These are phyloP conservation scores for Hydractinia symbiolongicarpus DNA, from an alignment of 30 jellyfish, hydroid and myxozoan species.

Conservation along the genomic window DNA sequence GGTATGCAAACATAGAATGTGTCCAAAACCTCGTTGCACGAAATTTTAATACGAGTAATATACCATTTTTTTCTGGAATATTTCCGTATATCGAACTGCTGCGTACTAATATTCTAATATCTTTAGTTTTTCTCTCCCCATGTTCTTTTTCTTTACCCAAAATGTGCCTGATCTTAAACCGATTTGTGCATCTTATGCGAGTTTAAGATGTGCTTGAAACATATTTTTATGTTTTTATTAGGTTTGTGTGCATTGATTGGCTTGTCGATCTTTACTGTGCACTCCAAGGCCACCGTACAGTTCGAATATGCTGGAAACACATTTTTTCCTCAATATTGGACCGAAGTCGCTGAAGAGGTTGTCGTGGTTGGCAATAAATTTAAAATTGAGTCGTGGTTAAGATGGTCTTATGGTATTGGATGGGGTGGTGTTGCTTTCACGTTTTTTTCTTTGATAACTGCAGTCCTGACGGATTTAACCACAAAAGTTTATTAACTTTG, in stretches of 20 bases:
- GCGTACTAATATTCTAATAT: too few relatives aligned
- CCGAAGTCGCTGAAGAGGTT: constrained; percentile 12
- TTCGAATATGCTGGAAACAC: constrained; percentile 3
- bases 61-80: too few relatives aligned
- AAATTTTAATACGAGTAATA: too few relatives aligned
- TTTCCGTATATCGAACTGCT: too few relatives aligned
- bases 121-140: too few relatives aligned
- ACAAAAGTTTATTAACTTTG: constrained; percentile 10
- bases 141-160: too few relatives aligned
- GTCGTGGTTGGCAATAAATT: constrained; percentile 11
- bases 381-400: constrained; percentile 28
- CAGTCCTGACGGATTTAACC: constrained; percentile 15
- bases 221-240: background rate
- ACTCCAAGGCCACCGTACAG: constrained; percentile 2
- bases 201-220: too few relatives aligned
- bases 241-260: constrained; percentile 23
- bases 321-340: constrained; percentile 22
- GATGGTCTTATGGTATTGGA: constrained; percentile 36
- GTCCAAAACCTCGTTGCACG: too few relatives aligned
- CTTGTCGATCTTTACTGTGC: constrained; percentile 12
- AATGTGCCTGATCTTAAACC: too few relatives aligned
- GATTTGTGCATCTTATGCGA: too few relatives aligned
- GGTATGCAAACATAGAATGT: too few relatives aligned
- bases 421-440: constrained; percentile 41
- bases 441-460: constrained; percentile 25